Base-by-base conservation (phyloP, 2,113 vertebrate species). In the Charina bottae region DNA sequence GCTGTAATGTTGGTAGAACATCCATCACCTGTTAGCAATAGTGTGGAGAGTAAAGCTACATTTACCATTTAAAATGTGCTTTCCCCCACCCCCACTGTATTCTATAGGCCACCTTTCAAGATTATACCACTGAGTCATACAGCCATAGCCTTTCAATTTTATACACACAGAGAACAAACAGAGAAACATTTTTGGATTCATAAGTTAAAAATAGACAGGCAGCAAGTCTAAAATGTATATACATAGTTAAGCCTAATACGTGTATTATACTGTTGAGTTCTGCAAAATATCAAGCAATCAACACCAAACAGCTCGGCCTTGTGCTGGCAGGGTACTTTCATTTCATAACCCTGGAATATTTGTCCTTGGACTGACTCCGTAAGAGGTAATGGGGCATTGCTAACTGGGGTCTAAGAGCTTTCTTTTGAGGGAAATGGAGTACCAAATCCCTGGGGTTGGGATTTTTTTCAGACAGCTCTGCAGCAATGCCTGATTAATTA, bases 301-400 rank as follows among this genome's bases (percentile, higher is more conserved):
- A 59, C 15, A 49, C 59, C 15, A 42, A 55, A 33, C 13, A 15
- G 37, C 37, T 64, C 24, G 53, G 42, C 55, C 26, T 56, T 28
- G 49, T 93, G 84, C 0, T 0, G 28, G 49, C 84, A 42, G 42
- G 84, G 53, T 12, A 53, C 33, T 0, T 1, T 49, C 53, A 78
- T 92, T 94, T 72, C 24, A n/a, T 56, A 58, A 9, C 21, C 59
- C 83, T 28, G 90, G 62, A 26, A 78, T 42, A 1, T 92, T 92
- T 85, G 12, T 93, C 90, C 55, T 87, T 0, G 24, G 42, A 17
- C 58, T 95, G 33, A 60, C 4, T 0, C 0, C 28, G 24, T 53
- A 83, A 88, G 86, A 92, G 24, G 54, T 91, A 88, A 83, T 33
- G 64, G 56, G 6, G 12, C 54, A 56, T 37, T 60, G 56, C 55